Conservation (phyloP, 2,113 vertebrate genomes). For the Noctilio leporinus region DNA sequence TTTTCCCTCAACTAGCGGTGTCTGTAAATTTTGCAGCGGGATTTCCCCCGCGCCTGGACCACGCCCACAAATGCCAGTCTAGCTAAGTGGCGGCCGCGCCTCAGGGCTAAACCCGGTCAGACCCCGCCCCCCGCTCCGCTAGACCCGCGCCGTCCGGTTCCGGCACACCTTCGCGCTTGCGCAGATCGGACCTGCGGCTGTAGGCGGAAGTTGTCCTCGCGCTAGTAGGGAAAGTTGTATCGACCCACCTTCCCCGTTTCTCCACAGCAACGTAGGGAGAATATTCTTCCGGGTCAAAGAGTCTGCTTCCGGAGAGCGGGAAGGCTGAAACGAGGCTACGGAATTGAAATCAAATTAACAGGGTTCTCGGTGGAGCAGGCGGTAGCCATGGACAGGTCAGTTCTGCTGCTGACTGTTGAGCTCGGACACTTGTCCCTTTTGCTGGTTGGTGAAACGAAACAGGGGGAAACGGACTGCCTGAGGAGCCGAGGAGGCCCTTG, state of each 20-base stretch:
- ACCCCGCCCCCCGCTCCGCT: background rate
- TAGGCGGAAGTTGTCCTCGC: background rate
- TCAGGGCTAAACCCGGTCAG: rapidly evolving
- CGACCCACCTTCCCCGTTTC: background rate
- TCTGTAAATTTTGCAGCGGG: background rate
- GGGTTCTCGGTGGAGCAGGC: background rate
- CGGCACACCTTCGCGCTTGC: background rate
- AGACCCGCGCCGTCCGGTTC: rapidly evolving
- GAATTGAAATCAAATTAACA: rapidly evolving
- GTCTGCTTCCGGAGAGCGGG: slow-evolving; percentile 66
- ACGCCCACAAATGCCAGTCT: background rate
- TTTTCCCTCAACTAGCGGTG: background rate
- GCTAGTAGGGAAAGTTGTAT: rapidly evolving
- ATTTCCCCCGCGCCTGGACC: background rate
- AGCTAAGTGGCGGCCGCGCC: rapidly evolving
- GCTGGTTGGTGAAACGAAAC: background rate
- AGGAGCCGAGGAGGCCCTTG: background rate
- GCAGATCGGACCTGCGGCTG: rapidly evolving
- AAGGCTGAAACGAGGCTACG: slow-evolving; percentile 33
- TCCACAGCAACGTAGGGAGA: rapidly evolving
- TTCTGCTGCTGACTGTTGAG: background rate
- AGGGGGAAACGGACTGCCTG: background rate
- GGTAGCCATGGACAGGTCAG: slow-evolving; percentile 62
- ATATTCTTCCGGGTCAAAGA: slow-evolving; percentile 43
- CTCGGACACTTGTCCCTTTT: background rate